phyloP scores from a whole-genome alignment of 2,113 vertebrate species.

The Cyprinodon brontotheroides region DNA sequence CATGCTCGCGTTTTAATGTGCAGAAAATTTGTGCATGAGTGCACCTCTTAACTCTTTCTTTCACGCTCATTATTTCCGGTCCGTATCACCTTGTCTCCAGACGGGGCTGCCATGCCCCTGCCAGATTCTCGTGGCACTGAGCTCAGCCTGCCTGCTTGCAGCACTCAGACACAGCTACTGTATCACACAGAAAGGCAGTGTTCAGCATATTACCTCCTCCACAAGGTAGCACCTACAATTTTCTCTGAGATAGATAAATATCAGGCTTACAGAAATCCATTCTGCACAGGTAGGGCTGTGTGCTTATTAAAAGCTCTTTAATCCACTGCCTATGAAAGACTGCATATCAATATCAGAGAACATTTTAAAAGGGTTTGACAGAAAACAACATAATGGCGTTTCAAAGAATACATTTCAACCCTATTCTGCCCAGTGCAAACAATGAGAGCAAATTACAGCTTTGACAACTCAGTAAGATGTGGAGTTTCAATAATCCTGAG shows the following conservation, averaged over 20 bases:
- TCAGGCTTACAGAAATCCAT: conserved; percentile 17
- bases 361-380: conserved; percentile 15
- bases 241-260: conserved; percentile 43
- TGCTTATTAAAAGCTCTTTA: conserved; percentile 46
- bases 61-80: conserved; percentile 79
- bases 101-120: conserved; percentile 58
- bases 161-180: conserved; percentile 28
- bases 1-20: conserved; percentile 72
- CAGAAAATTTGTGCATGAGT: conserved; percentile 76
- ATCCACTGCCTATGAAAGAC: conserved; percentile 15
- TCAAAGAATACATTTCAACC: conserved; percentile 17
- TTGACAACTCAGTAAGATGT: conserved; percentile 1
- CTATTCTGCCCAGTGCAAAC: neutral
- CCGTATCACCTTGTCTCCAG: conserved; percentile 75
- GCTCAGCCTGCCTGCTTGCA: conserved; percentile 35
- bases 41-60: conserved; percentile 77
- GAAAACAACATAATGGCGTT: conserved; percentile 38
- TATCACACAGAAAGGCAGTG: conserved; percentile 10
- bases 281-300: conserved; percentile 27
- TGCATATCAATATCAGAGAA: neutral
- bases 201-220: conserved; percentile 12
- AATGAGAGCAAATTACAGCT: neutral
- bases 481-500: neutral
- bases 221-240: conserved; percentile 33
- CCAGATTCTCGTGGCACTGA: conserved; percentile 56